phyloP scores from a whole-genome alignment of 2,888 invertebrate species.

The Axea sp. region DNA sequence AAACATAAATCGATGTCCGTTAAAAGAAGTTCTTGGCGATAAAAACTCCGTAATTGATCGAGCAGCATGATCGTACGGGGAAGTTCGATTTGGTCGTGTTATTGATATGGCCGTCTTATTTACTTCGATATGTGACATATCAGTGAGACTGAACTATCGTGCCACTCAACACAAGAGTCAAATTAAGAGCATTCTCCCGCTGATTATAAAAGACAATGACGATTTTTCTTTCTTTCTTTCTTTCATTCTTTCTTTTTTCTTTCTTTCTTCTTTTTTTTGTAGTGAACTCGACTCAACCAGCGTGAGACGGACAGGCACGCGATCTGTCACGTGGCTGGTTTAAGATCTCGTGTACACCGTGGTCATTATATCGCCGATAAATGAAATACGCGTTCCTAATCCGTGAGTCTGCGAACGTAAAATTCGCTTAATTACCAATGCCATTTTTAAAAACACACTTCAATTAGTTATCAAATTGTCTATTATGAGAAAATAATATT shows the following conservation, averaged over 20 bases:
- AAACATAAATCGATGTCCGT: too few species aligned
- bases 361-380: constrained; percentile 30
- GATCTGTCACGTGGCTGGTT: constrained; percentile 42
- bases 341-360: constrained; percentile 31
- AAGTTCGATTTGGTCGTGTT: constrained; percentile 26
- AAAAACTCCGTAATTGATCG: constrained; percentile 26
- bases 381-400: constrained; percentile 23
- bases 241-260: too few species aligned
- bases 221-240: too few species aligned
- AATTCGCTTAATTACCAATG: constrained; percentile 18
- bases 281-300: not conserved
- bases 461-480: too few species aligned
- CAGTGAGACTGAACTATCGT: constrained; percentile 16
- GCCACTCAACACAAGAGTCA: constrained; percentile 26
- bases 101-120: constrained; percentile 43
- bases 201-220: constrained; percentile 44
- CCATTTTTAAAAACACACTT: too few species aligned
- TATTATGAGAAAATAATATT: too few species aligned
- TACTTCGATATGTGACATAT: constrained; percentile 37
- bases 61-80: constrained; percentile 16
- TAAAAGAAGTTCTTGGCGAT: not conserved
- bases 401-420: constrained; percentile 12
- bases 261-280: too few species aligned
- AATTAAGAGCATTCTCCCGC: constrained; percentile 33
- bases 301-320: constrained; percentile 45